A percentile compares a stretch with the other conserved stretches of the same genome.
phyloP scores from a whole-genome alignment of 2,888 invertebrate species.

The Ichneumoninae sp. region DNA sequence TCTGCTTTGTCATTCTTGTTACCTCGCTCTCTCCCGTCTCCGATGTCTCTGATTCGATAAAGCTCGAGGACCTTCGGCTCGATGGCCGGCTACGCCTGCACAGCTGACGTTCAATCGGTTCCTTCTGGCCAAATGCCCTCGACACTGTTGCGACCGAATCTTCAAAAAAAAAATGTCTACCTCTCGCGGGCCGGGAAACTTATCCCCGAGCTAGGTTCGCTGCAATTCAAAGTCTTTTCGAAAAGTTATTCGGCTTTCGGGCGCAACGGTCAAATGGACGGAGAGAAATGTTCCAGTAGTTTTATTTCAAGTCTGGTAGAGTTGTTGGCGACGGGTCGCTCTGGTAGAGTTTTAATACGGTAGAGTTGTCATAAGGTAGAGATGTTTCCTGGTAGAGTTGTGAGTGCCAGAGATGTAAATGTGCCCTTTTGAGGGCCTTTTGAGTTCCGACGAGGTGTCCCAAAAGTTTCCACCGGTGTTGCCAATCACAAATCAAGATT shows the following conservation, averaged over 20 bases:
- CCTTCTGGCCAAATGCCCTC: slow-evolving; percentile 3
- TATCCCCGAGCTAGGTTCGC: background rate
- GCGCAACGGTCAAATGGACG: background rate
- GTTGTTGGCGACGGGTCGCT: too few relatives aligned
- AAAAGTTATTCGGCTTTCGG: background rate
- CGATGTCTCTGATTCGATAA: slow-evolving; percentile 21
- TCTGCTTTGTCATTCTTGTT: slow-evolving; percentile 13
- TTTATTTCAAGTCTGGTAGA: too few relatives aligned
- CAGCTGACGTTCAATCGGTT: slow-evolving; percentile 29
- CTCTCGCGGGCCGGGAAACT: background rate
- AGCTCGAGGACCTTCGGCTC: background rate
- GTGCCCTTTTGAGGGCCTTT: background rate
- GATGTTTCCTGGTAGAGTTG: too few relatives aligned
- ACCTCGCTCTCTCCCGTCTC: background rate
- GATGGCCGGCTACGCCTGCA: slow-evolving; percentile 25
- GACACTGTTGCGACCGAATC: background rate
- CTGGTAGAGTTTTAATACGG: too few relatives aligned
- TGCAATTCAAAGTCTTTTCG: background rate
- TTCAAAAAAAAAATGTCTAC: background rate
- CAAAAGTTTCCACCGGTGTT: background rate
- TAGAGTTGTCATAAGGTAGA: too few relatives aligned
- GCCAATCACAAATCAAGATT: background rate
- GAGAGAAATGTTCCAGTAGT: too few relatives aligned
- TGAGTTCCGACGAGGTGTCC: background rate
- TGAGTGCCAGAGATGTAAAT: too few relatives aligned